A percentile compares a stretch with the other conserved stretches of the same genome.
Evolutionary conservation across 1,140 invertebrate species (phyloP).

Genomic region (Hermetia illucens): DNA sequence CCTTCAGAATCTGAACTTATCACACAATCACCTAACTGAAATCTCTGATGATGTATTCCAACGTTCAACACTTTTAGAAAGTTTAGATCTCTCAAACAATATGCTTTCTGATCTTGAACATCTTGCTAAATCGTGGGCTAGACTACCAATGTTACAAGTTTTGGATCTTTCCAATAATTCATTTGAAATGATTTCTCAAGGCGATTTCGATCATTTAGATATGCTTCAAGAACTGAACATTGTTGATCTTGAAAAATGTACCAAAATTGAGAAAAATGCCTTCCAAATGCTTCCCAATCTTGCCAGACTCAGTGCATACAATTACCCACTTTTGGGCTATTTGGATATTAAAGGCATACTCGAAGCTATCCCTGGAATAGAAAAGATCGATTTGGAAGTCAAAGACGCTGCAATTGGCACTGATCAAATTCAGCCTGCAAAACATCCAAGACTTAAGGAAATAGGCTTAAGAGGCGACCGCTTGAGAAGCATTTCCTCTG

Average conservation of each 20-base stretch:
- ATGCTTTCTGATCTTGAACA: conserved; percentile 43
- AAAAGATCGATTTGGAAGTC: conserved; percentile 67
- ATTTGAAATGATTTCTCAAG: conserved; percentile 51
- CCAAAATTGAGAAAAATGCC: conserved; percentile 67
- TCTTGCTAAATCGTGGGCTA: conserved; percentile 45
- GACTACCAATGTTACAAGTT: conserved; percentile 47
- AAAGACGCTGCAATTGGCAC: conserved; percentile 68
- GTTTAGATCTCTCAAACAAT: conserved; percentile 64
- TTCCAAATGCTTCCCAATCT: conserved; percentile 59
- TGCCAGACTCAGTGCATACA: conserved; percentile 49
- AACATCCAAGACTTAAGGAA: conserved; percentile 61
- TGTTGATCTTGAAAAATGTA: conserved; percentile 49
- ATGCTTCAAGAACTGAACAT: conserved; percentile 50
- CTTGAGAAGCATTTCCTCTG: conserved; percentile 63
- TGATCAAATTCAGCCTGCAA: conserved; percentile 62
- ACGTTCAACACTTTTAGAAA: conserved; percentile 61
- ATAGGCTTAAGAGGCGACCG: conserved; percentile 59
- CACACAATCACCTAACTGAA: conserved; percentile 54
- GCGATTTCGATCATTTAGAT: conserved; percentile 54
- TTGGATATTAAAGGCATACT: conserved; percentile 69
- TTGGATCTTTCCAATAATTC: conserved; percentile 70
- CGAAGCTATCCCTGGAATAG: conserved; percentile 49
- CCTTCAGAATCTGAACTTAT: conserved; percentile 65
- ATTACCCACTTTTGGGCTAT: conserved; percentile 63
- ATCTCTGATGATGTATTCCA: conserved; percentile 54